Evolutionary conservation across 2,888 invertebrate species (phyloP).

Genomic region (Synanthedon formicaeformis): DNA sequence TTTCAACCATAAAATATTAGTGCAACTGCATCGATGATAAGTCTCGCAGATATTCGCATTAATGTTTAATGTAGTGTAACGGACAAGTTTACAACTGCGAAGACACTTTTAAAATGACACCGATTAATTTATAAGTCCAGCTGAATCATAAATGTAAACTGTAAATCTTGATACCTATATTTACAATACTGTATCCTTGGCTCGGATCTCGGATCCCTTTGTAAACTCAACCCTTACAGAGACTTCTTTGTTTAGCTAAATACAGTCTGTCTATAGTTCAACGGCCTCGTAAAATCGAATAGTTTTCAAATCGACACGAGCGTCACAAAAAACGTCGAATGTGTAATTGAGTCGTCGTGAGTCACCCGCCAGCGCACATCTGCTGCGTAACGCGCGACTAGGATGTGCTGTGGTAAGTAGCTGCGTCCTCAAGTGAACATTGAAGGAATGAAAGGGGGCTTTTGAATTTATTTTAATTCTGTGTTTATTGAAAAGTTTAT

Average conservation of each 20-base stretch:
- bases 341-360: slow-evolving; percentile 68
- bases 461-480: no score
- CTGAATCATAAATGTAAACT: neutral
- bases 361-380: slow-evolving; percentile 55
- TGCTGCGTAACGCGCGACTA: slow-evolving; percentile 35
- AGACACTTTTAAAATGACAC: neutral
- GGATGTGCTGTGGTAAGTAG: slow-evolving; percentile 25
- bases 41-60: no score
- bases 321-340: slow-evolving; percentile 59
- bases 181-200: neutral
- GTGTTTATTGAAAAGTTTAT: no score
- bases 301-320: slow-evolving; percentile 35
- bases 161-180: neutral
- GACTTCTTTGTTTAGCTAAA: neutral
- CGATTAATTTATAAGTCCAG: neutral
- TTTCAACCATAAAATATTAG: no score
- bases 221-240: neutral
- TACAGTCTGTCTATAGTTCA: slow-evolving; percentile 15
- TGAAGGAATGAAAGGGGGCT: no score
- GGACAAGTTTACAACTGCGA: neutral
- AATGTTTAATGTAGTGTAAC: neutral
- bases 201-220: neutral
- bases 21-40: no score
- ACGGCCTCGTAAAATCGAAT: slow-evolving; percentile 26
- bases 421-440: slow-evolving; percentile 5